phyloP scores from a whole-genome alignment of 53 echinoderm and acorn worm species.

The Pentamera pediparva region DNA sequence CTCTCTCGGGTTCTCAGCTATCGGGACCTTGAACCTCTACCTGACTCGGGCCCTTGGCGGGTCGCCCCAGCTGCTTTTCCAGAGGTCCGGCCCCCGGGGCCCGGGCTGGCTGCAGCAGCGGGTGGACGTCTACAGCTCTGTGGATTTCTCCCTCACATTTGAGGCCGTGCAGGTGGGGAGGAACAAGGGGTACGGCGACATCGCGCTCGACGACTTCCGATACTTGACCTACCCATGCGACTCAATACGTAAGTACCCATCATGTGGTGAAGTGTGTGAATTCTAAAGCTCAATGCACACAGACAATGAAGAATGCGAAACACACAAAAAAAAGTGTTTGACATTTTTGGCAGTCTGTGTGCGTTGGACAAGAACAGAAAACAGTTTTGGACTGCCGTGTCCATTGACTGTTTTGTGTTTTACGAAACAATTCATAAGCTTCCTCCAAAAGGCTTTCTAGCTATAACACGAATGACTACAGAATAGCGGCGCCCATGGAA shows the following conservation, averaged over 20 bases:
- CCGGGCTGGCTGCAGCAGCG: constrained; percentile 31
- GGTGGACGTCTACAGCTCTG: constrained; percentile 39
- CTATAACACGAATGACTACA: too few relatives aligned
- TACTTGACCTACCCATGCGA: constrained; percentile 13
- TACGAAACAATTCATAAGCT: too few relatives aligned
- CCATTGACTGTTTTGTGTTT: too few relatives aligned
- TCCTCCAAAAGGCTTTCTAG: too few relatives aligned
- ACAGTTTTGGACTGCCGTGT: too few relatives aligned
- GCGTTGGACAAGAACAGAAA: too few relatives aligned
- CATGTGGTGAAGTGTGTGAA: too few relatives aligned
- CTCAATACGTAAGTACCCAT: constrained; percentile 30
- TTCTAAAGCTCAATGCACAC: too few relatives aligned
- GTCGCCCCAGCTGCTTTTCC: neutral
- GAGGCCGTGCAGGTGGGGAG: constrained; percentile 10
- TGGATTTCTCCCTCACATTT: constrained; percentile 25
- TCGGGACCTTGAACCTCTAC: constrained; percentile 51
- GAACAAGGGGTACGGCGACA: constrained; percentile 16
- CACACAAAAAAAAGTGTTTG: neutral
- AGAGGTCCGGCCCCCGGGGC: constrained; percentile 4
- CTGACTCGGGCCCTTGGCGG: constrained; percentile 3
- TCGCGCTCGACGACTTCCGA: constrained; percentile 45
- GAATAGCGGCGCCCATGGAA: too few relatives aligned
- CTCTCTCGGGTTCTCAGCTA: neutral
- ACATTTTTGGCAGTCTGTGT: neutral
- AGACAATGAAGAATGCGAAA: too few relatives aligned